Evolutionary conservation across 35 echinoderm and acorn worm species (phyloP).

Genomic region (Heliocidaris erythrogramma): DNA sequence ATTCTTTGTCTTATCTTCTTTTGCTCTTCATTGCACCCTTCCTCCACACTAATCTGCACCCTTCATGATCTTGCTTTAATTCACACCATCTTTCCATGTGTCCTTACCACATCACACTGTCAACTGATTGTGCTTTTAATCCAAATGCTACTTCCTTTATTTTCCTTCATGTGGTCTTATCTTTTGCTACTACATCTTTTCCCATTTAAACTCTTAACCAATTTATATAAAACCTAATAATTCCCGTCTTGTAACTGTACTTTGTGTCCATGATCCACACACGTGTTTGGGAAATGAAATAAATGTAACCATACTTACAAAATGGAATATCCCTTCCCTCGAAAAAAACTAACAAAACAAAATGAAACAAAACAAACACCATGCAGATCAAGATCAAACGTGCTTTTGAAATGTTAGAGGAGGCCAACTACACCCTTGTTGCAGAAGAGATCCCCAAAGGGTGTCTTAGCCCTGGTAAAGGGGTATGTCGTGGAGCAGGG

Average conservation of each 20-base stretch:
- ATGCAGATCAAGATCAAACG: conserved; percentile 30
- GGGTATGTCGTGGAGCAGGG: background rate
- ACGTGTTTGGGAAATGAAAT: background rate
- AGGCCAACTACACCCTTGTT: conserved; percentile 11
- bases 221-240: background rate
- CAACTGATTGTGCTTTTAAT: too few relatives aligned
- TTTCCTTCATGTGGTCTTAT: background rate
- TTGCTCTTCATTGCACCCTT: background rate
- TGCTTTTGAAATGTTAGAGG: conserved; percentile 18
- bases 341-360: too few relatives aligned
- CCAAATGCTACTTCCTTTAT: background rate
- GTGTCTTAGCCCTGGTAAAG: background rate
- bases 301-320: too few relatives aligned
- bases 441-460: background rate
- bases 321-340: too few relatives aligned
- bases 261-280: background rate
- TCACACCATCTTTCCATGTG: too few relatives aligned
- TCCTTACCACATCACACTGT: too few relatives aligned
- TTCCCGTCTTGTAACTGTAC: too few relatives aligned
- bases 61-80: too few relatives aligned
- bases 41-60: background rate
- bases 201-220: background rate
- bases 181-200: background rate
- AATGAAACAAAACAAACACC: background rate
- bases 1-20: background rate